Evolutionary conservation across 37 sponge, comb jelly and placozoan genomes (phyloP), one percentile per base, ranked within the genome.

Genomic region (Geodia barretti): DNA sequence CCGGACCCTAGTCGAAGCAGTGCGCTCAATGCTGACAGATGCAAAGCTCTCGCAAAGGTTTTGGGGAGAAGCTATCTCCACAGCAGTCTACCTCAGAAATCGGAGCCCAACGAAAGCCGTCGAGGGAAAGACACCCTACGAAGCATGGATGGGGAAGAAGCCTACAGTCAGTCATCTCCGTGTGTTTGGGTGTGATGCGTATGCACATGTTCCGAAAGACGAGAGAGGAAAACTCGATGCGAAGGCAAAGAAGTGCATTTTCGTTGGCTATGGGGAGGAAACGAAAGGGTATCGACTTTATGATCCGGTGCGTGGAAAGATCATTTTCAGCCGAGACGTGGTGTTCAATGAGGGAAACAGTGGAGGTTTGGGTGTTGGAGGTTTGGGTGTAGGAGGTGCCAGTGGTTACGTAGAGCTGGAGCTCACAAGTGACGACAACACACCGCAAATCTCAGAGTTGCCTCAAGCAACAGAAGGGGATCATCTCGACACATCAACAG

Each of bases 261-360:
- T 84, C 20, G 38, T 84, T 21, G 84, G 77, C 28, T 84, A 76
- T 76, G 76, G 76, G 24, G 60, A 41, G 25, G 61, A 20, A 36
- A 37, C 41, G 14, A 83, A 83, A 40, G 83, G 67, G 21, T 83
- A 83, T 38, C 65, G 83, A 9, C 79, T 84, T 11, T 76, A 71
- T 78, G 86, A 85, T 31, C 77, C 76, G 32, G 34, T 60, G 7
- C 20, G 60, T 32, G 54, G n/a, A 29, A 73, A 39, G 67, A 47
- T 84, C 37, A 58, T 71, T 39, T 62, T 59, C 65, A 82, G 83
- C 38, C 70, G 88, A 38, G 88, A 88, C 75, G 88, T 88, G 14
- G 35, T 76, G 25, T 88, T 88, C 64, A 88, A 86, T 74, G 80
- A 86, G 14, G 54, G 14, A 47, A 47, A 47, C 54, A 47, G 54